phyloP scores from a whole-genome alignment of 2,797 vertebrate species.

The Acropternis orthonyx region DNA sequence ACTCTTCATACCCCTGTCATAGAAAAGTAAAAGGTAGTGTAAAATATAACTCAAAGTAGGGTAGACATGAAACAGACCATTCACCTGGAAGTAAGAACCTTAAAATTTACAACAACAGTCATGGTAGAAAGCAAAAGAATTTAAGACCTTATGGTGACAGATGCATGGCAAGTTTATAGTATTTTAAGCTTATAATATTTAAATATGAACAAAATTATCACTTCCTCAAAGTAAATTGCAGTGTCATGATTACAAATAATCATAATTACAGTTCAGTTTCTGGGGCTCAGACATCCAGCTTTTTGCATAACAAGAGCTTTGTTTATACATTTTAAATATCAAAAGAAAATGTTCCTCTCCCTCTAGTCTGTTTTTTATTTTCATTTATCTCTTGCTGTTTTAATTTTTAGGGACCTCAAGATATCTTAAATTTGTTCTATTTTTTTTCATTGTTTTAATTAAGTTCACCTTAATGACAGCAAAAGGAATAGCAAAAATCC shows the following conservation, averaged over 20 bases:
- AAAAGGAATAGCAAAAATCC: neutral
- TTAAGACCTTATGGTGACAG: neutral
- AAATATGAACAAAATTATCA: neutral
- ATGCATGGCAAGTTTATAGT: neutral
- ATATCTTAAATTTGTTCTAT: neutral
- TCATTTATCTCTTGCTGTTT: neutral
- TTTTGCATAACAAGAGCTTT: neutral
- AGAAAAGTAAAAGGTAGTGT: neutral
- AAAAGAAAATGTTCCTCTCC: neutral
- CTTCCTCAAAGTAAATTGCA: neutral
- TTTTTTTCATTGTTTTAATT: slow-evolving; percentile 18
- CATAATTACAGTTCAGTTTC: neutral
- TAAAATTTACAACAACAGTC: neutral
- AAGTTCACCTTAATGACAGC: neutral
- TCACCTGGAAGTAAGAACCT: neutral
- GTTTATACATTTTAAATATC: neutral
- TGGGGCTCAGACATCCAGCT: neutral
- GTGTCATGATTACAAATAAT: neutral
- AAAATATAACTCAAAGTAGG: neutral
- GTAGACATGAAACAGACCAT: neutral
- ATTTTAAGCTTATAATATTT: neutral
- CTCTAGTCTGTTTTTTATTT: neutral
- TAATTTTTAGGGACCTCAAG: neutral
- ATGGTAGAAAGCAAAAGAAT: neutral
- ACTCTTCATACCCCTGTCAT: neutral